These are phyloP conservation scores for Idaea dimidiata DNA, from an alignment of 2,888 invertebrate species.

Conservation along the genomic window DNA sequence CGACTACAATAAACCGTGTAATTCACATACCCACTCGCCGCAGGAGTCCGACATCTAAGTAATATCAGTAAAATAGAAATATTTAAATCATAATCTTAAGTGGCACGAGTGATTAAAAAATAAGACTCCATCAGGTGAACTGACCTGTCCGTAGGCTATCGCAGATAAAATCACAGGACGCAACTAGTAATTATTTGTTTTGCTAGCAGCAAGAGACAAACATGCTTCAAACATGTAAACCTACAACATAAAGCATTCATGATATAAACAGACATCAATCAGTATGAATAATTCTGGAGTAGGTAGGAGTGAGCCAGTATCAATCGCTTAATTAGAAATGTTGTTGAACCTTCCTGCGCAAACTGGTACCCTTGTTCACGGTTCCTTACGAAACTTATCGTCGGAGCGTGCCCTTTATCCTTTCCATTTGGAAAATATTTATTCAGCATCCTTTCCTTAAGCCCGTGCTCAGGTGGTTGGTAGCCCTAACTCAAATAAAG, in stretches of 20 bases:
- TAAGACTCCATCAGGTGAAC: no score
- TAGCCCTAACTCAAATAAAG: conserved; percentile 73
- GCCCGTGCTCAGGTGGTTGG: conserved; percentile 71
- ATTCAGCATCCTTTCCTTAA: conserved; percentile 76
- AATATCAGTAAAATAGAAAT: no score
- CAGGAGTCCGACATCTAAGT: no score
- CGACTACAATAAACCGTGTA: no score
- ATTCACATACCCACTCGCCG: no score
- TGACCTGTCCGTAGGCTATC: no score
- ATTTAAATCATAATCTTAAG: no score
- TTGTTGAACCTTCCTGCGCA: conserved; percentile 61
- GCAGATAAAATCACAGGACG: no score
- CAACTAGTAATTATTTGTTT: no score
- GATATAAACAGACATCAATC: not conserved
- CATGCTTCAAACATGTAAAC: not conserved
- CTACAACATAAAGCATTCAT: not conserved
- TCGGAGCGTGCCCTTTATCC: conserved; percentile 69
- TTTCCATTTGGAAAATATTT: conserved; percentile 75
- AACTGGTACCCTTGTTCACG: conserved; percentile 60
- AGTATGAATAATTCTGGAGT: not conserved
- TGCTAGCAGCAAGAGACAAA: conserved; percentile 8
- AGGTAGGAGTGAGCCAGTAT: conserved; percentile 27
- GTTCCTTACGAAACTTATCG: conserved; percentile 66
- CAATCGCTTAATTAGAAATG: conserved; percentile 64
- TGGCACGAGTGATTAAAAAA: no score